Evolutionary conservation across 2,888 invertebrate species (phyloP).

Genomic region (Pristionchus exspectatus): DNA sequence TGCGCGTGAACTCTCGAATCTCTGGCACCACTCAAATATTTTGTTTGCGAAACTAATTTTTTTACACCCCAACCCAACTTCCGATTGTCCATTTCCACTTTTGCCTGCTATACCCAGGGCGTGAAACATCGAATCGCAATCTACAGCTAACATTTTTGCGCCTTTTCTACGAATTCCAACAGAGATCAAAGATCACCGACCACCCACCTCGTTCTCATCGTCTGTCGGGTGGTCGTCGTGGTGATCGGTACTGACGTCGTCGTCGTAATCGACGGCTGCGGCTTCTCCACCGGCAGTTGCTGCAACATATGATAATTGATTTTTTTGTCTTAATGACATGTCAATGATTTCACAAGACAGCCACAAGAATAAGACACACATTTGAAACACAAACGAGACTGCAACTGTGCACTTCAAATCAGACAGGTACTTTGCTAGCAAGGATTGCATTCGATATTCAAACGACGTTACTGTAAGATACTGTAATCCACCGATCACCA

Average conservation of each 20-base stretch:
- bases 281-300: constrained; percentile 3
- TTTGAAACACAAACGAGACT: not conserved
- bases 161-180: not conserved
- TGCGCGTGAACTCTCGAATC: too few species aligned
- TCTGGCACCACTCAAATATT: too few species aligned
- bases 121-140: too few species aligned
- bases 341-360: not conserved
- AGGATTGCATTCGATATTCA: too few species aligned
- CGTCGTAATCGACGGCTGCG: not conserved
- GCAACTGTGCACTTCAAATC: not conserved
- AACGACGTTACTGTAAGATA: not conserved
- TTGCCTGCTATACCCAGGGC: too few species aligned
- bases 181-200: constrained; percentile 1
- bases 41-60: too few species aligned
- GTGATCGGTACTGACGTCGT: not conserved
- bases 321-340: too few species aligned
- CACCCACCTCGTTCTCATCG: constrained; percentile 37
- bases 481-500: not conserved
- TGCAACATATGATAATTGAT: not conserved
- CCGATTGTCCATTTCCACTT: too few species aligned
- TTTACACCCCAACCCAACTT: too few species aligned
- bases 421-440: not conserved
- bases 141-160: too few species aligned
- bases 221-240: not conserved
- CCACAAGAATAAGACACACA: not conserved